phyloP scores from a whole-genome alignment of 2,113 vertebrate species.

The Corydoras maculifer region DNA sequence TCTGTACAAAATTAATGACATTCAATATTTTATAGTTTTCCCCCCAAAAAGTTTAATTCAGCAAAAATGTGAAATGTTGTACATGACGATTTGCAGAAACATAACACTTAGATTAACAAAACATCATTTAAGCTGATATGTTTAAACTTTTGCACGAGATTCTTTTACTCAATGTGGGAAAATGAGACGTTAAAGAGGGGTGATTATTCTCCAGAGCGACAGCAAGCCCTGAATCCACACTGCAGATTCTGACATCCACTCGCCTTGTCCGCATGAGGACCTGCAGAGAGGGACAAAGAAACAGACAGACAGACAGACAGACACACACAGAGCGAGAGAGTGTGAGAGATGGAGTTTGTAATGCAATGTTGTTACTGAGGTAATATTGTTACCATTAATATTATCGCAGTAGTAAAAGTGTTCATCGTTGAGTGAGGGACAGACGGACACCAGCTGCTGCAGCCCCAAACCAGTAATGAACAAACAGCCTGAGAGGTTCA shows the following conservation, averaged over 20 bases:
- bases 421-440: constrained; percentile 90
- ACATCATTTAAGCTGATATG: no score
- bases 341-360: no score
- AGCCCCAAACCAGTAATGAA: constrained; percentile 87
- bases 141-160: no score
- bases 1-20: no score
- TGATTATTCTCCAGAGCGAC: constrained; percentile 93
- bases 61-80: no score
- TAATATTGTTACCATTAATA: constrained; percentile 83
- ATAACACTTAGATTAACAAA: no score
- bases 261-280: constrained; percentile 92
- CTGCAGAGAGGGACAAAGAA: constrained; percentile 62
- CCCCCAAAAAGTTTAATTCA: no score
- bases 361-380: neutral
- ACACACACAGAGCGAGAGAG: neutral
- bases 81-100: no score
- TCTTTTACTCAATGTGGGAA: no score
- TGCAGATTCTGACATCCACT: constrained; percentile 99
- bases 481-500: constrained; percentile 93
- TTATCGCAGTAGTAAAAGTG: constrained; percentile 99
- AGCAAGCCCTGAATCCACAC: constrained; percentile 97
- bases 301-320: neutral
- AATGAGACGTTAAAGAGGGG: constrained; percentile 36
- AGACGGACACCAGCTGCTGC: constrained; percentile 85
- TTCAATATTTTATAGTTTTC: no score